Percentiles rank a stretch among this genome's conserved stretches.
Conservation (phyloP, 2,888 invertebrate genomes). For the Villa cingulata region DNA sequence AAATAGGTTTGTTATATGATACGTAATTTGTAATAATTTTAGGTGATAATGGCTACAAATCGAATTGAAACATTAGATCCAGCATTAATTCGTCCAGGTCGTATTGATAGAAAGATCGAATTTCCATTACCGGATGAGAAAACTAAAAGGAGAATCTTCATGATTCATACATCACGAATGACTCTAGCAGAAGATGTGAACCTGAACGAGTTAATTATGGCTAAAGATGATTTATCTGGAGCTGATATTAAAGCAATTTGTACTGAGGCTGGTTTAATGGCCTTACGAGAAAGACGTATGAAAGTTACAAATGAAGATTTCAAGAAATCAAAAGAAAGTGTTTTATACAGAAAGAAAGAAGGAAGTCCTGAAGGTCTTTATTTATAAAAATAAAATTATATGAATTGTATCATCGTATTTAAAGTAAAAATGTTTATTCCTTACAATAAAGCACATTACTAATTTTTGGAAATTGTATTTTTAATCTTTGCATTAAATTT, state of each 20-base stretch:
- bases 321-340: slow-evolving; percentile 98
- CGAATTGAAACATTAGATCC: slow-evolving; percentile 98
- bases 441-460: not conserved
- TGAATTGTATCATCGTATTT: not conserved
- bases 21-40: slow-evolving; percentile 13
- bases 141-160: slow-evolving; percentile 91
- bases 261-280: slow-evolving; percentile 98
- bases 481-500: slow-evolving; percentile 11
- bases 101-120: slow-evolving; percentile 98
- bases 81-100: slow-evolving; percentile 93
- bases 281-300: slow-evolving; percentile 94
- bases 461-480: slow-evolving; percentile 14
- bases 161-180: slow-evolving; percentile 98
- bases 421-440: not conserved
- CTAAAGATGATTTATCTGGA: slow-evolving; percentile 98
- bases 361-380: slow-evolving; percentile 98
- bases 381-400: slow-evolving; percentile 47
- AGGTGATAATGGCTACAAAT: slow-evolving; percentile 95
- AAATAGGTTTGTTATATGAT: not conserved
- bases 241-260: slow-evolving; percentile 98
- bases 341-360: slow-evolving; percentile 96
- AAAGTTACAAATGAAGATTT: slow-evolving; percentile 99
- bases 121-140: slow-evolving; percentile 99
- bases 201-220: slow-evolving; percentile 93
- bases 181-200: slow-evolving; percentile 94